phyloP scores from a whole-genome alignment of 2,797 vertebrate genomes.

The Nyctalus aviator region DNA sequence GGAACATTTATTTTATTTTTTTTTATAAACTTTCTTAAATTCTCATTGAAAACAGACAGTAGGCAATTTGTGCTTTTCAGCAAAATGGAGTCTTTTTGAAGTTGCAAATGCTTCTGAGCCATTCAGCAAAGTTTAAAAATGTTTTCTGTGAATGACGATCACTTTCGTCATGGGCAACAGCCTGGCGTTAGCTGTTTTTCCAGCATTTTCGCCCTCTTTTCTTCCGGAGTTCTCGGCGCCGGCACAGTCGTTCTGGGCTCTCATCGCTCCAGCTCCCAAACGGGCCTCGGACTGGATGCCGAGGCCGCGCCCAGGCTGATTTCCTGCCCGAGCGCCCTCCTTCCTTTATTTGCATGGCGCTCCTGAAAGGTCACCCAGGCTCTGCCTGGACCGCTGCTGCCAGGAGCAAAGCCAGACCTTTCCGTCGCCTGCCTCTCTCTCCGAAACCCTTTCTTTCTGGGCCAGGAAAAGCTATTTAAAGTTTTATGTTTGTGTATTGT shows the following conservation, averaged over 20 bases:
- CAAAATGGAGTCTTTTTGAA: conserved; percentile 67
- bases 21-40: conserved; percentile 83
- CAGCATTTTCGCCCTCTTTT: neutral
- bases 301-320: neutral
- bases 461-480: neutral
- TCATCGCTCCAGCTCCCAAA: too few relatives aligned
- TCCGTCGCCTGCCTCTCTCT: neutral
- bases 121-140: conserved; percentile 71
- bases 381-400: neutral
- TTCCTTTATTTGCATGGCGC: neutral
- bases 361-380: neutral
- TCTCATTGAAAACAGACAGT: conserved; percentile 77
- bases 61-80: conserved; percentile 76
- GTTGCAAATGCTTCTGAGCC: conserved; percentile 62
- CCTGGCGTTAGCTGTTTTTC: neutral
- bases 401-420: neutral
- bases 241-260: neutral
- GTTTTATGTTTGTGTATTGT: neutral
- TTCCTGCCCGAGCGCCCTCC: neutral
- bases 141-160: conserved; percentile 62
- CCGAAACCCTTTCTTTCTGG: neutral
- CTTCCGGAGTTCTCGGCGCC: neutral
- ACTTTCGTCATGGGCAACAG: neutral
- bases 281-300: neutral
- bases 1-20: conserved; percentile 83